Base-by-base conservation (phyloP, 2,113 vertebrate species). In the Ochotona curzoniae region DNA sequence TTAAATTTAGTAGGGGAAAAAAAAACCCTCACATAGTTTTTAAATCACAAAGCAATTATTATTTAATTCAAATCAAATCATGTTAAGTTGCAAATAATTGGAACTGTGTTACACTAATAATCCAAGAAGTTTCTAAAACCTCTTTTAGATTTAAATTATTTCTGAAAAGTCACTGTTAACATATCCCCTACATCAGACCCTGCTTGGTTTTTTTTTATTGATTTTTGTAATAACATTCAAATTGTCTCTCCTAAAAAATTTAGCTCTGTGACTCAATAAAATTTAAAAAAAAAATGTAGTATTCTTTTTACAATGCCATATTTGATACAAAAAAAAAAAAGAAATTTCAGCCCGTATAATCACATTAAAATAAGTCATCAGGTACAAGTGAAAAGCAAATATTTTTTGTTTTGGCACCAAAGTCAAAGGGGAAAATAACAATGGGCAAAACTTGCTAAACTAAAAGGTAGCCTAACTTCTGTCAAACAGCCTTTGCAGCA, bases 11-110 rank as follows among this genome's bases (percentile, higher is more conserved):
- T n/a, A 87, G 84, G 63, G 73, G 76, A 30, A 91, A 93, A 91
- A 93, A 44, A 91, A 69, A 3, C 32, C 26, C 51, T 76, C 8
- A 75, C 82, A 85, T 71, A 30, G 1, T 49, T 88, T 86, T 93
- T 88, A 84, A 79, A 91, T 84, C 89, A 87, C 47, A 91, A 95
- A 96, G 79, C 35, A 84, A 66, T 88, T 82, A 54, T 35, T 57
- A 82, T 28, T 84, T 80, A 93, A 92, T 79, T 92, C 28, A 91
- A 92, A 95, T 83, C 81, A 66, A 85, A 21, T 32, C 70, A 93
- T 67, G 61, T 38, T 79, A 87, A 81, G 51, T 61, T 61, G 82
- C 71, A 0, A 66, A 47, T 61, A 70, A 1, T 25, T 51, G 38
- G 83, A 84, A 92, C 30, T 75, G 9, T 28, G 73, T 71, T 78